Base-by-base conservation (phyloP, 1,140 invertebrate species). In the Araneus ventricosus region DNA sequence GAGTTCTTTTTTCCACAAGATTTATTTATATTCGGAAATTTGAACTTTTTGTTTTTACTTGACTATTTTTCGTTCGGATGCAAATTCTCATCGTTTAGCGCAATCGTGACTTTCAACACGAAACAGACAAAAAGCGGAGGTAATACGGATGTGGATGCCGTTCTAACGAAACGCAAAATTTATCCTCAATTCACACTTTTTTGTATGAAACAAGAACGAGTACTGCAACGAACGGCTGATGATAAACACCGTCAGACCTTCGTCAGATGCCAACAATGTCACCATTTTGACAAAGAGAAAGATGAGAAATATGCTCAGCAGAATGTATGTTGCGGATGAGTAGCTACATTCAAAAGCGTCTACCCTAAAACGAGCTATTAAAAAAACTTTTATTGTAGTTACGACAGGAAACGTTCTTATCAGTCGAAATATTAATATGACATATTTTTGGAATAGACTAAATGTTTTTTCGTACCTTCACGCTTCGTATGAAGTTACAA, bases 161-260 rank as follows among this genome's bases (percentile, higher is more conserved):
- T 75, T 75, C 70, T 34, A 75, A 37, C 70, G 30, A 75, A 75
- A 75, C 30, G 70, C 70, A 75, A 75, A 34, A 75, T 75, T 37
- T 75, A 75, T 75, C 70, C 70, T 63, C 70, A 75, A 75, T 75
- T 75, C 70, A 75, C 70, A 75, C 70, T 75, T 75, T 75, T 75
- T n/a, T n/a, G n/a, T 75, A 75, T 75, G 70, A 75, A 75, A 75
- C 70, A 75, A 75, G 70, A 75, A 37, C 70, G 70, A 30, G 30
- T 34, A 75, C 70, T 75, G 70, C 30, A 75, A 75, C 70, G 70
- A 75, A 75, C 17, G 70, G 70, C 30, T 22, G 30, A 37, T 75
- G 34, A 75, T 75, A 75, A 75, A 75, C 70, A 75, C 20, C 4
- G 70, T 14, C 27, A 75, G 30, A 75, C 70, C 70, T 75, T 75